phyloP scores from a whole-genome alignment of 2,888 invertebrate species.

The Vanessa cardui region DNA sequence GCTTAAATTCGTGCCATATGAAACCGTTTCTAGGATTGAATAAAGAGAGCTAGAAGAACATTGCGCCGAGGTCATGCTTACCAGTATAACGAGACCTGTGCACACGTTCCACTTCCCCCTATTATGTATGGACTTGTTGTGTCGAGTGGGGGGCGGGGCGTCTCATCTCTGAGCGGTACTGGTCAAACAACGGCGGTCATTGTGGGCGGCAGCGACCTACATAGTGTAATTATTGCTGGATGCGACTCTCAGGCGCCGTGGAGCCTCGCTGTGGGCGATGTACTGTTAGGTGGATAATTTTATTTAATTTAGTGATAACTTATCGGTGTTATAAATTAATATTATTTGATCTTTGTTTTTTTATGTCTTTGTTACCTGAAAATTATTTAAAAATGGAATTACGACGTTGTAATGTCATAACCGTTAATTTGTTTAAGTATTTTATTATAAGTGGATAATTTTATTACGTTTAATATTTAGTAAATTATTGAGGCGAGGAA shows the following conservation, averaged over 20 bases:
- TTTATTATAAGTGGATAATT: no score
- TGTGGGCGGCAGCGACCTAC: conserved; percentile 78
- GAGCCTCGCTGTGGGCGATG: conserved; percentile 66
- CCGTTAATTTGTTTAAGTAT: no score
- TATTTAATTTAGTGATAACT: neutral
- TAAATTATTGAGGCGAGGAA: no score
- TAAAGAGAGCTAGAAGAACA: conserved; percentile 17
- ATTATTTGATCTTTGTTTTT: neutral
- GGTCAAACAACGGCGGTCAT: conserved; percentile 59
- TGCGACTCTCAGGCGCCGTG: conserved; percentile 75
- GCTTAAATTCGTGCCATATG: neutral
- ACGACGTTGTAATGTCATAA: no score
- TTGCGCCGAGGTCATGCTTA: conserved; percentile 26
- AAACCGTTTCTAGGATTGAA: conserved; percentile 16
- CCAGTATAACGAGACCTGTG: conserved; percentile 34
- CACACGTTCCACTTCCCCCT: conserved; percentile 16
- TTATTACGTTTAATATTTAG: no score
- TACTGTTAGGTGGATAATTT: conserved; percentile 14
- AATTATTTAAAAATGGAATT: neutral
- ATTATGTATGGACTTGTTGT: conserved; percentile 8
- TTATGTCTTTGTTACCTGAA: neutral
- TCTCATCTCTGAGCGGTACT: conserved; percentile 54
- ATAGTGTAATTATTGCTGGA: conserved; percentile 78
- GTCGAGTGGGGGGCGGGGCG: conserved; percentile 38
- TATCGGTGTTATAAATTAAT: neutral